These are phyloP conservation scores for Chionodraco myersi DNA, from an alignment of 2,113 vertebrate genomes.

Conservation along the genomic window DNA sequence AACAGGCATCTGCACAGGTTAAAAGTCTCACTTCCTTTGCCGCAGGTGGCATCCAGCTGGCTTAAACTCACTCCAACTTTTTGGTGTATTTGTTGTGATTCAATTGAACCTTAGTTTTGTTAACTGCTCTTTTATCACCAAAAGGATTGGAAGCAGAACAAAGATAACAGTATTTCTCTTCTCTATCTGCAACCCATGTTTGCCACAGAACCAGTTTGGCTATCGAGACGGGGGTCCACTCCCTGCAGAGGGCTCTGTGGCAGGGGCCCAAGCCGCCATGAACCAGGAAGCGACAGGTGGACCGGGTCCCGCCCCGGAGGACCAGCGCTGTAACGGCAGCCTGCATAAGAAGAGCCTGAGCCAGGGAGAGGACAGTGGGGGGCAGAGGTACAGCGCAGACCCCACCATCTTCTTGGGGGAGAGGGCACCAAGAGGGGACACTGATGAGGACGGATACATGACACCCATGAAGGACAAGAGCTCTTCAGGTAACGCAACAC, in stretches of 20 bases:
- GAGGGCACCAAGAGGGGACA: slow-evolving; percentile 84
- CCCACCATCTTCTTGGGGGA: slow-evolving; percentile 92
- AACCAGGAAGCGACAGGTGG: slow-evolving; percentile 83
- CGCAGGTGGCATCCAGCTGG: slow-evolving; percentile 17
- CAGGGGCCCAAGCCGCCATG: slow-evolving; percentile 74
- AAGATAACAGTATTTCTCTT: background rate
- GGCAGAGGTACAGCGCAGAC: slow-evolving; percentile 95
- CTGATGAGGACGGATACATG: slow-evolving; percentile 95
- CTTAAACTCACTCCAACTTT: slow-evolving; percentile 17
- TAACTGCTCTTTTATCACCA: background rate
- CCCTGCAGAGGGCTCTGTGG: slow-evolving; percentile 76
- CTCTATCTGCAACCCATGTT: background rate
- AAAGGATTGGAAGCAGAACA: background rate
- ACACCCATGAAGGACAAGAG: slow-evolving; percentile 93
- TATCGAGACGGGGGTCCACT: slow-evolving; percentile 88
- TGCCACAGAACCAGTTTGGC: slow-evolving; percentile 91
- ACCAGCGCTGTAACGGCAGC: slow-evolving; percentile 92
- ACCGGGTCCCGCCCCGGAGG: slow-evolving; percentile 84
- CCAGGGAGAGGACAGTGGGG: slow-evolving; percentile 88
- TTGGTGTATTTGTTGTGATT: slow-evolving; percentile 27
- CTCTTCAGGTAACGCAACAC: slow-evolving; percentile 87
- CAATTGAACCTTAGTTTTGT: background rate
- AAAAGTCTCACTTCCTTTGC: slow-evolving; percentile 49
- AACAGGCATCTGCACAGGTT: slow-evolving; percentile 34
- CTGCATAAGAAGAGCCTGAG: slow-evolving; percentile 87